Conservation (phyloP, 1,140 invertebrate species). For the Eriosoma lanigerum region DNA sequence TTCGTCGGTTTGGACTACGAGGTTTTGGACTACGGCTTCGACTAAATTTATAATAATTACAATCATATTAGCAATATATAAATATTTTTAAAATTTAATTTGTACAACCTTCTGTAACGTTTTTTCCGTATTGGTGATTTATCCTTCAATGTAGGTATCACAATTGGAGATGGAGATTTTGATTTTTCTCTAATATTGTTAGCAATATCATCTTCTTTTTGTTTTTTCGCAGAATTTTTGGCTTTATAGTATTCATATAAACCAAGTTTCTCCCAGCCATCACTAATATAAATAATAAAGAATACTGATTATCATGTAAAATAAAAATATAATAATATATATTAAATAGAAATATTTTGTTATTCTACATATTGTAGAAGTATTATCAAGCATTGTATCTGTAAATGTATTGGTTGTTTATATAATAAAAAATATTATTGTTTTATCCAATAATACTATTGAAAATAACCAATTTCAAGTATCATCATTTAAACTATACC, state of each 20-base stretch:
- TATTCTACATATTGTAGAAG: no score
- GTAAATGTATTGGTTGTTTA: no score
- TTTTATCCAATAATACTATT: no score
- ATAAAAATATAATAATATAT: constrained; percentile 4
- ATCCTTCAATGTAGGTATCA: constrained; percentile 67
- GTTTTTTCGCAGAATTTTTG: constrained; percentile 85
- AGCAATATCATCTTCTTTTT: constrained; percentile 82
- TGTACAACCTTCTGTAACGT: constrained; percentile 66
- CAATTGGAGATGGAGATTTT: constrained; percentile 72
- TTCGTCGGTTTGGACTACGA: constrained; percentile 51
- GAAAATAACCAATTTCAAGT: no score
- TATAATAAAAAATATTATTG: no score
- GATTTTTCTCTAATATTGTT: constrained; percentile 71
- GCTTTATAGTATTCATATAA: constrained; percentile 97
- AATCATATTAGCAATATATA: background rate
- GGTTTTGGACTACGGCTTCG: constrained; percentile 56
- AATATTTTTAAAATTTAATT: background rate
- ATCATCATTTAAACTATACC: no score
- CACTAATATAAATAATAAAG: constrained; percentile 65
- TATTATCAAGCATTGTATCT: no score
- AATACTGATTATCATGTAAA: background rate
- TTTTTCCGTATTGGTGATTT: constrained; percentile 70
- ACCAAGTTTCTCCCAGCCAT: constrained; percentile 96
- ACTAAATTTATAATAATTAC: constrained; percentile 51
- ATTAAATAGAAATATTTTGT: no score